Evolutionary conservation across 2,888 invertebrate species (phyloP).

Genomic region (Acanthosepion pharaonis): DNA sequence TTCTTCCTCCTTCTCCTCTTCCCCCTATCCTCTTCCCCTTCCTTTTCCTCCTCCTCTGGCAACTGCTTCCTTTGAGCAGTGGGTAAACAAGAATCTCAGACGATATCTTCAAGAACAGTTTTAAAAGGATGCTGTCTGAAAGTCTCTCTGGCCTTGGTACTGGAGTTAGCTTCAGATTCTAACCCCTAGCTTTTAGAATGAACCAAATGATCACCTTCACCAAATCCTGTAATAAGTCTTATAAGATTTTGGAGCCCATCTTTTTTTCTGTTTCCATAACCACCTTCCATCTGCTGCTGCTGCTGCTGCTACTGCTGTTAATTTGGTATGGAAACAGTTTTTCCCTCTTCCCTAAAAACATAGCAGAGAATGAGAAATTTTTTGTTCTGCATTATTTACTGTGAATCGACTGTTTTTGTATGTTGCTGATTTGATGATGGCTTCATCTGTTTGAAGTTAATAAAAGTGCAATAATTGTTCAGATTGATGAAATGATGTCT

Average conservation of each 20-base stretch:
- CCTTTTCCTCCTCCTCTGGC: neutral
- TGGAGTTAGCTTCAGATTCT: neutral
- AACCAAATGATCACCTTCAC: neutral
- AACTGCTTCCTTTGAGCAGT: neutral
- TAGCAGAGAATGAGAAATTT: neutral
- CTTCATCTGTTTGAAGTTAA: neutral
- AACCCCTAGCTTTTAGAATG: neutral
- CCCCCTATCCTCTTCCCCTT: neutral
- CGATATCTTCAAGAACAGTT: neutral
- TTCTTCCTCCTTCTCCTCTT: neutral
- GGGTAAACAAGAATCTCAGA: neutral
- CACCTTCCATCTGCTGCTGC: neutral
- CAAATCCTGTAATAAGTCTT: neutral
- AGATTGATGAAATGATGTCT: neutral
- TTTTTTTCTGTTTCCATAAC: neutral
- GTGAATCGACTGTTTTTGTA: slow-evolving; percentile 10
- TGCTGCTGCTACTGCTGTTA: neutral
- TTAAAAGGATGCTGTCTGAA: neutral
- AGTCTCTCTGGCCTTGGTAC: neutral
- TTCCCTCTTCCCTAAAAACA: neutral
- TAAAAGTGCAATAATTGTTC: slow-evolving; percentile 14
- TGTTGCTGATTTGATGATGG: slow-evolving; percentile 18
- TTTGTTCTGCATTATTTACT: slow-evolving; percentile 18
- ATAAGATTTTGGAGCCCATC: neutral
- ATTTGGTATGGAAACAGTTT: neutral